Conservation (phyloP, 1,140 invertebrate genomes). For the Rhynchophorus ferrugineus region DNA sequence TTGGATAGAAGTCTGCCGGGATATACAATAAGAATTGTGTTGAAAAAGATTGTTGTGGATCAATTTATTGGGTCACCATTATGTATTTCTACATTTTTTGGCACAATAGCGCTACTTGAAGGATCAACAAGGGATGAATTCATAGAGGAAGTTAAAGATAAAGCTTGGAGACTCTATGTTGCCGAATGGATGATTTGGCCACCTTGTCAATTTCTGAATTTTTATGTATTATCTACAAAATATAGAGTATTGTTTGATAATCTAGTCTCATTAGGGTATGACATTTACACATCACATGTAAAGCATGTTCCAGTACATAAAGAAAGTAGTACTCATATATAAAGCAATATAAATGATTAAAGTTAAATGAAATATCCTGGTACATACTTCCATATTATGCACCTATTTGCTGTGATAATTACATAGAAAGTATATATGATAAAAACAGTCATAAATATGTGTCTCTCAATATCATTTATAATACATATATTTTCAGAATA, state of each 20-base stretch:
- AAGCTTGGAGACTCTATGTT: conserved; percentile 70
- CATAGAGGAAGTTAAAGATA: conserved; percentile 64
- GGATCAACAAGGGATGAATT: conserved; percentile 54
- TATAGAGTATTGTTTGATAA: conserved; percentile 89
- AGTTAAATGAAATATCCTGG: not conserved
- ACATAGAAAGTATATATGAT: too few species aligned
- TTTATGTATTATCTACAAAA: conserved; percentile 75
- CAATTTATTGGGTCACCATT: conserved; percentile 83
- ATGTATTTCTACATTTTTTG: conserved; percentile 73
- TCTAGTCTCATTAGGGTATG: conserved; percentile 81
- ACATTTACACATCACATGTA: conserved; percentile 88
- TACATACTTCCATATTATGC: not conserved
- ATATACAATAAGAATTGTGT: conserved; percentile 56
- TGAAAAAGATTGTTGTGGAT: conserved; percentile 82
- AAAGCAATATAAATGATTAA: too few species aligned
- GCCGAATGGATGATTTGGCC: conserved; percentile 82
- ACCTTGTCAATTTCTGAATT: conserved; percentile 78
- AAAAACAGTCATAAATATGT: too few species aligned
- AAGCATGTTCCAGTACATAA: conserved; percentile 48
- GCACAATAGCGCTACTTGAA: conserved; percentile 68
- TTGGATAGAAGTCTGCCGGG: conserved; percentile 66
- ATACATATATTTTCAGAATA: too few species aligned
- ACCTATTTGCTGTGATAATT: too few species aligned
- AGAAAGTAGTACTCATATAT: not conserved
- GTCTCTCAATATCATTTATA: too few species aligned